A percentile compares a stretch with the other conserved stretches of the same genome.
Evolutionary conservation across 2,113 vertebrate genomes (phyloP).

Genomic region (Epinephelus cyanopodus): DNA sequence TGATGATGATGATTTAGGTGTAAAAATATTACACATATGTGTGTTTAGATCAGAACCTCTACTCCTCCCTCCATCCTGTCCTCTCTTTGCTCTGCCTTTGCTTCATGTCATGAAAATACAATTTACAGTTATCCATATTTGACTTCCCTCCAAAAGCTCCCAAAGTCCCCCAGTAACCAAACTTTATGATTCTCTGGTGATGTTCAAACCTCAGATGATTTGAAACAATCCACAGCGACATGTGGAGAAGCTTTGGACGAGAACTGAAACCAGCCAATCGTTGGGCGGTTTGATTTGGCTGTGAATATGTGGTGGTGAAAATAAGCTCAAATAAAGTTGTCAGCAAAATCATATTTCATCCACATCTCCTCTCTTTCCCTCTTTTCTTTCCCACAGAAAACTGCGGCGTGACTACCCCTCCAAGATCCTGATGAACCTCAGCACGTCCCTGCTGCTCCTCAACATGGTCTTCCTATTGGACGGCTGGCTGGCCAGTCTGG

Average conservation of each 20-base stretch:
- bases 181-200: no score
- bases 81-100: no score
- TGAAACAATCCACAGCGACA: not conserved
- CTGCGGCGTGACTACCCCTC: slow-evolving; percentile 97
- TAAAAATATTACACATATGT: no score
- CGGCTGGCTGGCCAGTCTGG: slow-evolving; percentile 91
- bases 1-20: no score
- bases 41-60: no score
- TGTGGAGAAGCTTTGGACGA: not conserved
- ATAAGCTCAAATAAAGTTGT: not conserved
- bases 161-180: no score
- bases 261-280: not conserved
- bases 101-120: no score
- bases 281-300: not conserved
- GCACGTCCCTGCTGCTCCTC: slow-evolving; percentile 92
- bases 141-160: no score
- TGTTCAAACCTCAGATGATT: no score
- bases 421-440: slow-evolving; percentile 99
- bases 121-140: no score
- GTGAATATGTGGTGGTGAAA: not conserved
- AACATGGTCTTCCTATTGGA: slow-evolving; percentile 95
- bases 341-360: not conserved
- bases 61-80: no score
- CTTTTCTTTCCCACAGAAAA: slow-evolving; percentile 84
- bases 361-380: not conserved